Evolutionary conservation across 2,888 invertebrate species (phyloP), one percentile per base, ranked within the genome.

Genomic region (Spodoptera picta): DNA sequence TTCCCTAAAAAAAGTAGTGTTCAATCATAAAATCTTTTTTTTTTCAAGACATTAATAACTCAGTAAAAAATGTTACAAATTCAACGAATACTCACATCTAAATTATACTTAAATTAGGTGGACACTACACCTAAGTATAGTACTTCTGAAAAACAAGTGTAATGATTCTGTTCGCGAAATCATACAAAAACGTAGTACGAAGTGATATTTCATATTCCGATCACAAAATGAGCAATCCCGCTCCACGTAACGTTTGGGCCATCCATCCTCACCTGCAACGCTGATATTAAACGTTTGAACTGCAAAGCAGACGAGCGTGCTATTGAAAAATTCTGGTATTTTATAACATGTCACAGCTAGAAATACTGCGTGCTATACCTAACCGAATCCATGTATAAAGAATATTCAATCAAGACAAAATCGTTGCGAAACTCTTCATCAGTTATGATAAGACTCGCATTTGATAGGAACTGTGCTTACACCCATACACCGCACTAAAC

Each of bases 271-370:
- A 84, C 83, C 85, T 86, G 87, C 81, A 81, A 59, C 79, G 44
- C 63, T 63, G 80, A 85, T 87, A 87, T 87, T 86, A 86, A 88
- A 86, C 70, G 80, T 82, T 82, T 78, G 68, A 79, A 78, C 77
- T 82, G 73, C 78, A 71, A 69, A 73, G 74, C 73, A 77, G 75
- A 75, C 68, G 70, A 73, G 69, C 70, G 52, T 76, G 63, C 69
- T 83, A 85, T 84, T 85, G 81, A 79, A 85, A 78, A 79, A 81
- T 79, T 72, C 69, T 76, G 62, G 80, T 82, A 78, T 80, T 82
- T 83, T 71, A 73, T 76, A 68, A 79, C 79, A 68, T 69, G 75
- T 73, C 67, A 65, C 67, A 56, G 61, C 49, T 55, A 50, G 44
- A 12, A 51, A 44, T 68, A 45, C 14, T 52, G 23, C 45, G 6